These are phyloP conservation scores for Wiebesia pumilae DNA, from an alignment of 1,140 invertebrate species.

Conservation along the genomic window DNA sequence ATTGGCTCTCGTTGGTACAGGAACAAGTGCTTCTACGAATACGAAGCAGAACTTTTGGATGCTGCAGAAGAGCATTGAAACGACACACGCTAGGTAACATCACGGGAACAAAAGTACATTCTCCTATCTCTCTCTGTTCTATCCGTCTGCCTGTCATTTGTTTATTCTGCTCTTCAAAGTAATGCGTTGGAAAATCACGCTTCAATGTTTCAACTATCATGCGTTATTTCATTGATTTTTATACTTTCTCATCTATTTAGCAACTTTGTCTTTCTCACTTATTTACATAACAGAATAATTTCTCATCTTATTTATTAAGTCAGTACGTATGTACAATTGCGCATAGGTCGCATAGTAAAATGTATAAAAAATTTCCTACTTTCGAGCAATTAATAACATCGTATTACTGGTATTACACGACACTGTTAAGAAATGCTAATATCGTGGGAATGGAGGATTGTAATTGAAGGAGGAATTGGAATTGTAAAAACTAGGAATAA, in stretches of 20 bases:
- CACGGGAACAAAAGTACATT: slow-evolving; percentile 57
- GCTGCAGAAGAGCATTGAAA: not conserved
- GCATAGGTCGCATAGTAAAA: too few species aligned
- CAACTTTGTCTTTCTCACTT: not conserved
- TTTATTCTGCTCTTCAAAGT: not conserved
- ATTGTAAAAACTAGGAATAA: too few species aligned
- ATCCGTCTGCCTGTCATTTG: not conserved
- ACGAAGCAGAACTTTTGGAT: slow-evolving; percentile 40
- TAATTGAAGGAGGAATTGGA: too few species aligned
- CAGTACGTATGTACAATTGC: too few species aligned
- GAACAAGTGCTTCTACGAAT: slow-evolving; percentile 45
- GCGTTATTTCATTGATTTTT: not conserved
- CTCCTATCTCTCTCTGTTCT: not conserved
- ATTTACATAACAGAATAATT: not conserved
- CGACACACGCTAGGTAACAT: slow-evolving; percentile 57
- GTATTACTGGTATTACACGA: too few species aligned
- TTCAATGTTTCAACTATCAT: not conserved
- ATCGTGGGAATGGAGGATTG: too few species aligned
- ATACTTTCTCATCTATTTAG: not conserved
- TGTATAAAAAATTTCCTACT: too few species aligned
- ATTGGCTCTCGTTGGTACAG: slow-evolving; percentile 20
- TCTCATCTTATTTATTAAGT: not conserved
- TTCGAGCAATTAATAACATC: too few species aligned
- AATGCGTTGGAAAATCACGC: not conserved
- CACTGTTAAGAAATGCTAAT: too few species aligned